Percentiles rank a stretch among this genome's conserved stretches.
phyloP scores from a whole-genome alignment of 1,140 invertebrate species.

The Venustaconcha ellipsiformis region DNA sequence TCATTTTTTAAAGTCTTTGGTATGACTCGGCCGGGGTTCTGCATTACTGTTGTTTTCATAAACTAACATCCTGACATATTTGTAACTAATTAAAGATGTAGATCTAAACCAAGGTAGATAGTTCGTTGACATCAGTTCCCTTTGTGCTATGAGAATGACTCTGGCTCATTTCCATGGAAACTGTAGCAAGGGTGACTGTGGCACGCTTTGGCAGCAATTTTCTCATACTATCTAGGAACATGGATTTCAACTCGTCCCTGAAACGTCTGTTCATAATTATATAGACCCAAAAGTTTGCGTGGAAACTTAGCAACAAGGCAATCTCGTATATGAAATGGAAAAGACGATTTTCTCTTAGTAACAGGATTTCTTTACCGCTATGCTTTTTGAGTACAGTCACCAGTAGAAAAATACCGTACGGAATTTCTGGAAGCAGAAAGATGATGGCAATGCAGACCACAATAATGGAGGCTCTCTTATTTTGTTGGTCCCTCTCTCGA shows the following conservation, averaged over 20 bases:
- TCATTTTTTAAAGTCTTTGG: too few relatives aligned
- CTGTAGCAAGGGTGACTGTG: too few relatives aligned
- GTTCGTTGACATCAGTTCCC: too few relatives aligned
- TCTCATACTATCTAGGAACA: too few relatives aligned
- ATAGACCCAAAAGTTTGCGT: constrained; percentile 28
- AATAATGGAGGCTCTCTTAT: constrained; percentile 16
- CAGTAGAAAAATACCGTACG: constrained; percentile 15
- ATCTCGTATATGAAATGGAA: constrained; percentile 18
- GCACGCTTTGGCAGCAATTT: too few relatives aligned
- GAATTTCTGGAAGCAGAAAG: constrained; percentile 24
- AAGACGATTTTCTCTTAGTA: constrained; percentile 3
- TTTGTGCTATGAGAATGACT: too few relatives aligned
- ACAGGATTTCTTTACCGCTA: neutral
- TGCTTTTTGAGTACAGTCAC: neutral
- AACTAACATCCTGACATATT: too few relatives aligned
- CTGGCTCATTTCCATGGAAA: too few relatives aligned
- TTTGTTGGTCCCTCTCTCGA: constrained; percentile 6
- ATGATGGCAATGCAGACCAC: constrained; percentile 16
- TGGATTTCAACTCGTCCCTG: neutral
- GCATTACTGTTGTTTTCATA: too few relatives aligned
- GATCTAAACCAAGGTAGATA: too few relatives aligned
- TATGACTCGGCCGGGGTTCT: too few relatives aligned
- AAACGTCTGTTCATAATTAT: constrained; percentile 16
- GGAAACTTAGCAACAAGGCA: constrained; percentile 18
- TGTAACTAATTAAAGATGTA: too few relatives aligned